These are phyloP conservation scores for Saturnia pavonia DNA, from an alignment of 2,888 invertebrate species.

Conservation along the genomic window DNA sequence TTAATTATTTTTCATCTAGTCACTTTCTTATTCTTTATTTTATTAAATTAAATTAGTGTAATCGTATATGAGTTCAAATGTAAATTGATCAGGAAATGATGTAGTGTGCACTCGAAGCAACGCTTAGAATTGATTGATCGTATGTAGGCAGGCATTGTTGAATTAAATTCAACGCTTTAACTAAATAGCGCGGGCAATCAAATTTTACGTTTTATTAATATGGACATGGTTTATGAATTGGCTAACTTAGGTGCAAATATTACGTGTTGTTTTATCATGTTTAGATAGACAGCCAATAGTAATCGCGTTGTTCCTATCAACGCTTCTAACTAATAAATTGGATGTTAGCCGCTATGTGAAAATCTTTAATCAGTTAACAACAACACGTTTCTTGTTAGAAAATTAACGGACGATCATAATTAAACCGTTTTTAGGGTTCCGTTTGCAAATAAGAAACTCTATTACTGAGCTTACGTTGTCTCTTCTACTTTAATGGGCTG, in stretches of 20 bases:
- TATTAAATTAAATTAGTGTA: neutral
- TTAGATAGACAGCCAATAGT: neutral
- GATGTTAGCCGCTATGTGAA: too few relatives aligned
- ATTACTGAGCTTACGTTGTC: neutral
- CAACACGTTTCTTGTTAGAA: neutral
- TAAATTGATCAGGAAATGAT: slow-evolving; percentile 9
- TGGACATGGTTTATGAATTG: neutral
- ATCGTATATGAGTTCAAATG: neutral
- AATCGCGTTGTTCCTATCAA: too few relatives aligned
- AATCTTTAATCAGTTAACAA: too few relatives aligned
- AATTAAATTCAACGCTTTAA: neutral
- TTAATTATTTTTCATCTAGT: too few relatives aligned
- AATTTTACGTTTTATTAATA: neutral
- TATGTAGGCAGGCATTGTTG: slow-evolving; percentile 4
- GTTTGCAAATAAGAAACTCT: too few relatives aligned
- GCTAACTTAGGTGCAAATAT: neutral
- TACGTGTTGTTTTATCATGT: neutral
- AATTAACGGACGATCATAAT: neutral
- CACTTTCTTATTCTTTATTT: neutral
- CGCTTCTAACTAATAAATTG: too few relatives aligned
- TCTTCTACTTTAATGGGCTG: too few relatives aligned
- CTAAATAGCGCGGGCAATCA: neutral
- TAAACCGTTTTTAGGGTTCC: too few relatives aligned
- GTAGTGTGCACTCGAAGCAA: neutral
- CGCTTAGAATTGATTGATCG: slow-evolving; percentile 3